Evolutionary conservation across 1,140 invertebrate species (phyloP).

Genomic region (Euura saliciscinereae): DNA sequence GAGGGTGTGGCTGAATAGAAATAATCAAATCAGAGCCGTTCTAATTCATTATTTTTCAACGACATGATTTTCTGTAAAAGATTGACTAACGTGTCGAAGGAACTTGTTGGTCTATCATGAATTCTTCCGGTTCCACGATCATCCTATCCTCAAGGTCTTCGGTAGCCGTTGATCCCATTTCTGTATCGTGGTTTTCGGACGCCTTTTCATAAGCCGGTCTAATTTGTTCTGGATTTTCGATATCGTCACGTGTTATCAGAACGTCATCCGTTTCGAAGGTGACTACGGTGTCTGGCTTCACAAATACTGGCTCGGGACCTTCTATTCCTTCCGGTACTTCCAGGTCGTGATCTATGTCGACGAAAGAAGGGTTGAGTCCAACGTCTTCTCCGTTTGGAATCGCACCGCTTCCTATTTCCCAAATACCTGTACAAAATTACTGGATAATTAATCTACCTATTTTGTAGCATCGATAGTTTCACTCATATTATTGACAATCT

Average conservation of each 20-base stretch:
- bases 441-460: not conserved
- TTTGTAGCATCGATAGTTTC: not conserved
- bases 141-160: not conserved
- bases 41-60: constrained; percentile 6
- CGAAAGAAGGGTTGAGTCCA: constrained; percentile 33
- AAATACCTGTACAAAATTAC: constrained; percentile 28
- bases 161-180: not conserved
- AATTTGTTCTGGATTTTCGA: not conserved
- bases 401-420: constrained; percentile 37
- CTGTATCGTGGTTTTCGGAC: not conserved
- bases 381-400: constrained; percentile 27
- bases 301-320: constrained; percentile 60
- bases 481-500: not conserved
- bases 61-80: constrained; percentile 22
- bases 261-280: constrained; percentile 28
- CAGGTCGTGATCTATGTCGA: constrained; percentile 63
- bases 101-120: not conserved
- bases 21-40: not conserved
- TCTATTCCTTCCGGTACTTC: constrained; percentile 64
- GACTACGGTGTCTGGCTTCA: constrained; percentile 49
- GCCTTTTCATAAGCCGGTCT: not conserved
- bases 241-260: not conserved
- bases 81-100: constrained; percentile 1
- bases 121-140: not conserved
- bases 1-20: not conserved